These are phyloP conservation scores for Centropyge bicolor DNA, from an alignment of 2,797 vertebrate species.

Conservation along the genomic window DNA sequence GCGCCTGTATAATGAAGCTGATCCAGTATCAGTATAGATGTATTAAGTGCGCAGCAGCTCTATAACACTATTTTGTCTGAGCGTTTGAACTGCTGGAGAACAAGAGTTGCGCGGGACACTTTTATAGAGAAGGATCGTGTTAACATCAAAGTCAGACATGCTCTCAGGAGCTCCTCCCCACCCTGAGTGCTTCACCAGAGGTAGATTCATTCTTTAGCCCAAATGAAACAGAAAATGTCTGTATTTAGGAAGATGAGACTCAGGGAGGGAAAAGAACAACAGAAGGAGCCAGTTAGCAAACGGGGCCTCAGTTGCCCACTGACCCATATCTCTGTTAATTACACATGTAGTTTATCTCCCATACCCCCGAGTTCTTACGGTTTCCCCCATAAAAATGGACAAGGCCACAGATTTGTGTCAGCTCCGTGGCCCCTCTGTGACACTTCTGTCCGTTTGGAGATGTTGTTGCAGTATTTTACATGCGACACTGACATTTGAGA, in stretches of 20 bases:
- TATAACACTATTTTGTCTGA: constrained; percentile 46
- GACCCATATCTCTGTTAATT: constrained; percentile 73
- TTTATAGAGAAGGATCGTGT: constrained; percentile 60
- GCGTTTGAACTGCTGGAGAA: constrained; percentile 46
- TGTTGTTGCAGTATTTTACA: constrained; percentile 42
- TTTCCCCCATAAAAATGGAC: constrained; percentile 54
- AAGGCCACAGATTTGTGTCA: constrained; percentile 51
- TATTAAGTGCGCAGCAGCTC: constrained; percentile 40
- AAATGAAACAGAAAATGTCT: constrained; percentile 54
- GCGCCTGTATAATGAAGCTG: constrained; percentile 37
- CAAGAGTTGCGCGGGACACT: constrained; percentile 43
- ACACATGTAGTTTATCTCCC: constrained; percentile 59
- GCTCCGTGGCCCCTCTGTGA: constrained; percentile 55
- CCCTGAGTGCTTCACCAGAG: constrained; percentile 36
- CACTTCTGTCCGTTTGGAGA: constrained; percentile 45
- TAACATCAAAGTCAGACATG: constrained; percentile 71
- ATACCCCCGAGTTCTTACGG: constrained; percentile 36
- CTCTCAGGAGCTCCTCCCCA: constrained; percentile 39
- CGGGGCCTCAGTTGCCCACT: constrained; percentile 41
- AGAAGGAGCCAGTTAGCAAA: constrained; percentile 31
- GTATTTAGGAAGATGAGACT: constrained; percentile 52
- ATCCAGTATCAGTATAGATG: constrained; percentile 30
- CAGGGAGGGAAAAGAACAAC: constrained; percentile 49
- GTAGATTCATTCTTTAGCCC: constrained; percentile 57
- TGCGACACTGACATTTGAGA: constrained; percentile 46